Conservation (phyloP, 2,888 invertebrate species). For the Mamestra brassicae region DNA sequence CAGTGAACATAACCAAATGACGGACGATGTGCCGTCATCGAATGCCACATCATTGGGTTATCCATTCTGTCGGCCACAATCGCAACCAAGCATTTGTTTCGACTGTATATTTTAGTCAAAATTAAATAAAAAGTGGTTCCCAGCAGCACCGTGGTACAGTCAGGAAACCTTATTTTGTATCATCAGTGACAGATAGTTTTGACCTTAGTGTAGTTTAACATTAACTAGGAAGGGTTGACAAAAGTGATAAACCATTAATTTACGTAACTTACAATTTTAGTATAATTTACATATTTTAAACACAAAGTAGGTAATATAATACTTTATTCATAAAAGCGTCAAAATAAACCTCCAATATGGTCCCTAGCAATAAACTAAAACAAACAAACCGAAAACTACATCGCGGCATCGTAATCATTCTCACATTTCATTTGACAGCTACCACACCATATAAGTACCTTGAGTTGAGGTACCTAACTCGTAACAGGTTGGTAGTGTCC, state of each 20-base stretch:
- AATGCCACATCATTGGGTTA: too few species aligned
- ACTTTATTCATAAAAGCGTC: background rate
- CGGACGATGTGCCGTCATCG: too few species aligned
- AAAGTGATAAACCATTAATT: too few species aligned
- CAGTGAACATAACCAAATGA: too few species aligned
- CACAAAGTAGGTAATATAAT: too few species aligned
- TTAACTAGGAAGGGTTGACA: too few species aligned
- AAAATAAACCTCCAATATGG: background rate
- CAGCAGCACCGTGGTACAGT: background rate
- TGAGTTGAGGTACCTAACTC: too few species aligned
- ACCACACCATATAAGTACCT: conserved; percentile 9
- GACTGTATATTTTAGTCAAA: background rate
- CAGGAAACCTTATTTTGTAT: background rate
- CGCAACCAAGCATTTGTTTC: background rate
- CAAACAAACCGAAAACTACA: background rate
- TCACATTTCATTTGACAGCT: conserved; percentile 16
- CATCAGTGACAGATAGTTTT: too few species aligned
- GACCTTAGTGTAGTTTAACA: too few species aligned
- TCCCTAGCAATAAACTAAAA: background rate
- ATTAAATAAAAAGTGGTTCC: background rate
- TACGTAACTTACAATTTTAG: too few species aligned
- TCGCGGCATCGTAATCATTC: conserved; percentile 1
- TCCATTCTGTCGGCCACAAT: too few species aligned
- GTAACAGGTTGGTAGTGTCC: background rate
- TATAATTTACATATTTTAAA: too few species aligned